Evolutionary conservation across 2,888 invertebrate species (phyloP), one percentile per base, ranked within the genome.

Genomic region (Lasioglossum figueresi): DNA sequence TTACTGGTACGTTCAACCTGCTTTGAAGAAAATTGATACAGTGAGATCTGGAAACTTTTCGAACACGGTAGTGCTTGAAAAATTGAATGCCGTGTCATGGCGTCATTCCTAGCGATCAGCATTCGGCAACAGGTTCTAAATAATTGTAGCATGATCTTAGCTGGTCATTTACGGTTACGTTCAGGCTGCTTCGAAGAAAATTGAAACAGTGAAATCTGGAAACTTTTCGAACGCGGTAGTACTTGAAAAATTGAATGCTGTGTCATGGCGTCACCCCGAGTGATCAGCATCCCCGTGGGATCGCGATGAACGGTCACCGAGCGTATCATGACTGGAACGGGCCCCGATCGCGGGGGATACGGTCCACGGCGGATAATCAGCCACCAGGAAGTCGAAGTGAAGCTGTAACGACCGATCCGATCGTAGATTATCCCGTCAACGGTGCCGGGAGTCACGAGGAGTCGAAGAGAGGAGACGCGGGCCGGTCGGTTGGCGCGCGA

Each of bases 341-440:
- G 70, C 56, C 16, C 59, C 59, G 84, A 81, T 83, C 72, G 82
- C 71, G 82, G 66, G 70, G 76, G 81, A 76, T 81, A 81, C 72
- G 48, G 78, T 71, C 37, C 70, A 34, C 59, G 76, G 52, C 37
- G 63, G 82, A 73, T 76, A 75, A 83, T 82, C 86, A 76, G 43
- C 66, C 79, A 78, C 78, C 77, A 82, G 86, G 82, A 82, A 86
- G 85, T 78, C 82, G 14, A 31, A 37, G 71, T 68, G 77, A 52
- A 66, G 76, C 70, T 56, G 76, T 85, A 84, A 84, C 77, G 80
- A 84, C 66, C 84, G 85, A 84, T 85, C 71, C 71, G 80, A 59
- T 85, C 80, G 84, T 80, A 84, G 85, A 85, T 85, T 84, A 85
- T 84, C 75, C 80, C 77, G 75, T 80, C 75, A 84, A 71, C 59